Evolutionary conservation across 2,797 vertebrate species (phyloP).

Genomic region (Sitta carolinensis): DNA sequence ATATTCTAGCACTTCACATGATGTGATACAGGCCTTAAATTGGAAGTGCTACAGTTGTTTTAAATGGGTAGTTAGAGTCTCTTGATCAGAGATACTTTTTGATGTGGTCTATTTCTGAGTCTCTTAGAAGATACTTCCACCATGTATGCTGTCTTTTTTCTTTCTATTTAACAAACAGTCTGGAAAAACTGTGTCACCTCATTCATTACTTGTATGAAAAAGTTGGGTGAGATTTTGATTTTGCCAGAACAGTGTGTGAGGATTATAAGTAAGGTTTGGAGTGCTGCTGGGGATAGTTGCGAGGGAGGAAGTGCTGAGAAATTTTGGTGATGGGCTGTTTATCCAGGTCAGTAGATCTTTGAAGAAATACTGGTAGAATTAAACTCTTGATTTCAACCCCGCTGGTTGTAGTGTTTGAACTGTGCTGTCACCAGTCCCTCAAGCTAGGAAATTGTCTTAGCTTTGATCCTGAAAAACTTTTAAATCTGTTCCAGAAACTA

Average conservation of each 20-base stretch:
- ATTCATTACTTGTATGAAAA: neutral
- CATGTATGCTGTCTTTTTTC: neutral
- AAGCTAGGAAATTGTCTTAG: neutral
- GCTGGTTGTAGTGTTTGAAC: neutral
- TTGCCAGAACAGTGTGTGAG: neutral
- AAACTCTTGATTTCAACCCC: neutral
- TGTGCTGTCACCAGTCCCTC: neutral
- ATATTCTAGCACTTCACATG: neutral
- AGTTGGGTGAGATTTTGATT: neutral
- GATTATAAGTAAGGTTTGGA: neutral
- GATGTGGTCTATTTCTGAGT: neutral
- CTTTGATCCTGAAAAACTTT: conserved; percentile 19
- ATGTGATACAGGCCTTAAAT: neutral
- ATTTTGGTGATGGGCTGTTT: neutral
- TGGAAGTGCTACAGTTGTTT: neutral
- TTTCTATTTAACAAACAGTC: neutral
- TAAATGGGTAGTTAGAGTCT: neutral
- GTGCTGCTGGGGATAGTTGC: neutral
- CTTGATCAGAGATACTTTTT: neutral
- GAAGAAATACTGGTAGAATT: neutral
- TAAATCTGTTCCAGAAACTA: neutral
- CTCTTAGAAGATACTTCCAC: neutral
- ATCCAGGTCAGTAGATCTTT: neutral
- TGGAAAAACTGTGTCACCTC: neutral
- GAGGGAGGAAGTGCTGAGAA: neutral